Evolutionary conservation across 2,113 vertebrate species (phyloP).

Genomic region (Sylvia atricapilla): DNA sequence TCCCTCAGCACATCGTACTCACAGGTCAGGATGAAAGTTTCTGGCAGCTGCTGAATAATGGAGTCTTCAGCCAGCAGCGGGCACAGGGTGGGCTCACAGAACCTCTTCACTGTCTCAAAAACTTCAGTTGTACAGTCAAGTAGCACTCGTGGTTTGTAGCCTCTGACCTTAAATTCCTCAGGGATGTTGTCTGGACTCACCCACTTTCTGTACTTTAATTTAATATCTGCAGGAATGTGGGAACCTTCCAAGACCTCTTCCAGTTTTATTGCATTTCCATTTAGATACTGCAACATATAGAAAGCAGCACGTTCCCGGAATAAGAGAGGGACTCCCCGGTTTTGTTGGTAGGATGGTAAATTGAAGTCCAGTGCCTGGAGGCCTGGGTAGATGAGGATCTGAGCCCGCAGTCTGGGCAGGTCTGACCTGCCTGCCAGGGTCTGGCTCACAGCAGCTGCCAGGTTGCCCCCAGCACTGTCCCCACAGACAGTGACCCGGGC

Average conservation of each 20-base stretch:
- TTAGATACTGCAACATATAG: conserved; percentile 71
- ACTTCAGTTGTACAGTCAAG: conserved; percentile 59
- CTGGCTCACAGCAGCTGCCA: conserved; percentile 77
- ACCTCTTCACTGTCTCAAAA: conserved; percentile 48
- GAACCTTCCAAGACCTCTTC: conserved; percentile 69
- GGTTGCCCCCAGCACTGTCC: conserved; percentile 80
- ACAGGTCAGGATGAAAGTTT: conserved; percentile 82
- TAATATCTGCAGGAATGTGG: conserved; percentile 74
- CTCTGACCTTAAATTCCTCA: conserved; percentile 64
- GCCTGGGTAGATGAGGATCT: conserved; percentile 81
- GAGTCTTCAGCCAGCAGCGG: conserved; percentile 75
- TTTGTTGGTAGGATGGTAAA: conserved; percentile 84
- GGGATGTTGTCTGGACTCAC: conserved; percentile 77
- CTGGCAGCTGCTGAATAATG: conserved; percentile 62
- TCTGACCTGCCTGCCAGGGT: conserved; percentile 56
- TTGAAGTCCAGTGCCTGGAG: conserved; percentile 83
- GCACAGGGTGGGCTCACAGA: conserved; percentile 62
- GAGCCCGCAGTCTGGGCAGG: conserved; percentile 77
- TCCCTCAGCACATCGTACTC: conserved; percentile 83
- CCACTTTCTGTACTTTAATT: conserved; percentile 73
- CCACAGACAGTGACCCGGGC: conserved; percentile 74
- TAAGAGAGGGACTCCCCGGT: conserved; percentile 75
- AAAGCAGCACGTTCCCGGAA: conserved; percentile 56
- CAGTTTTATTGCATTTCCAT: conserved; percentile 54
- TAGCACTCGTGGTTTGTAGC: not conserved